phyloP scores from a whole-genome alignment of 2,113 vertebrate genomes.

The Pelodiscus sinensis region DNA sequence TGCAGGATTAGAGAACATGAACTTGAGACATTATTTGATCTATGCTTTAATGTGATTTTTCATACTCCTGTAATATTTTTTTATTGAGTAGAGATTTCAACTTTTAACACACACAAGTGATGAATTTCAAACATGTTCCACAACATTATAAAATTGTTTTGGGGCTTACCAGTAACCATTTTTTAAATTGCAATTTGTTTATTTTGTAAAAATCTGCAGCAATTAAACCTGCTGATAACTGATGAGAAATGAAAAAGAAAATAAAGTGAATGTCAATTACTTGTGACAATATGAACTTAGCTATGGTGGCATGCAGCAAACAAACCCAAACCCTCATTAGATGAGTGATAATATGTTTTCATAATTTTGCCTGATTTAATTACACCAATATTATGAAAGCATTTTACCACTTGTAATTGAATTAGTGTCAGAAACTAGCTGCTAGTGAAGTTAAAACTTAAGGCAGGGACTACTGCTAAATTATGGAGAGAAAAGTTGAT shows the following conservation, averaged over 20 bases:
- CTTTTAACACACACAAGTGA: not conserved
- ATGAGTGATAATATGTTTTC: conserved; percentile 29
- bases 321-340: not conserved
- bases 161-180: not conserved
- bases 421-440: conserved; percentile 24
- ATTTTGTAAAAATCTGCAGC: conserved; percentile 16
- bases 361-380: conserved; percentile 31
- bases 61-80: not conserved
- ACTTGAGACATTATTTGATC: fast-evolving
- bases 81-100: not conserved
- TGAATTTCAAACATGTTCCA: not conserved
- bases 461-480: not conserved
- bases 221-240: not conserved
- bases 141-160: not conserved
- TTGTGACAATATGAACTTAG: not conserved
- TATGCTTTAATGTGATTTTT: not conserved
- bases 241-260: not conserved
- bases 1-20: not conserved
- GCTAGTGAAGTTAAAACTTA: not conserved
- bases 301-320: not conserved
- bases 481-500: not conserved
- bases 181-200: conserved; percentile 14
- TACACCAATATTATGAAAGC: conserved; percentile 1
- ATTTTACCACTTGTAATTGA: conserved; percentile 16
- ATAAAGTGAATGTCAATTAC: not conserved